These are phyloP conservation scores for Todiramphus chloris DNA, from an alignment of 2,113 vertebrate genomes.

Conservation along the genomic window DNA sequence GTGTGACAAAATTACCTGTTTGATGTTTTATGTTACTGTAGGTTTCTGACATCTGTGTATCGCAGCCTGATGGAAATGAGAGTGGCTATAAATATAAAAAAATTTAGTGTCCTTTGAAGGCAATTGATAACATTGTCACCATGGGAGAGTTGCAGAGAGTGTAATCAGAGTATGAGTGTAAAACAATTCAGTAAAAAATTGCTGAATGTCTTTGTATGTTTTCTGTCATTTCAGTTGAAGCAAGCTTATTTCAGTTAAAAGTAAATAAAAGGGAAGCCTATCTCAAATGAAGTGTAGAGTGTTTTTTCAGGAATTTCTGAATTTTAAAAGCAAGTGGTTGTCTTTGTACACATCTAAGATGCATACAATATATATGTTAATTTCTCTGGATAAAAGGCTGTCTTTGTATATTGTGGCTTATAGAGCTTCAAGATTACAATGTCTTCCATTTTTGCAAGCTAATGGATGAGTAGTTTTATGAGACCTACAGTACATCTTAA, in stretches of 20 bases:
- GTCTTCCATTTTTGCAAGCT: background rate
- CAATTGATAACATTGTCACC: background rate
- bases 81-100: background rate
- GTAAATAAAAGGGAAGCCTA: background rate
- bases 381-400: background rate
- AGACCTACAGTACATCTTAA: background rate
- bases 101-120: background rate
- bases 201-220: background rate
- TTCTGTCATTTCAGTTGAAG: background rate
- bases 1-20: background rate
- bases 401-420: background rate
- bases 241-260: background rate
- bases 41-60: background rate
- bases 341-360: background rate
- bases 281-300: background rate
- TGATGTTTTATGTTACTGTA: background rate
- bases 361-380: background rate
- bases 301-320: background rate
- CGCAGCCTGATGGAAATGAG: background rate
- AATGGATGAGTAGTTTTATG: background rate
- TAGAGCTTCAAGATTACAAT: background rate
- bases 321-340: background rate
- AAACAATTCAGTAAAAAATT: background rate
- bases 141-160: background rate
- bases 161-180: background rate